These are phyloP conservation scores for Macrosiphum euphorbiae DNA, from an alignment of 2,888 invertebrate genomes.

Conservation along the genomic window DNA sequence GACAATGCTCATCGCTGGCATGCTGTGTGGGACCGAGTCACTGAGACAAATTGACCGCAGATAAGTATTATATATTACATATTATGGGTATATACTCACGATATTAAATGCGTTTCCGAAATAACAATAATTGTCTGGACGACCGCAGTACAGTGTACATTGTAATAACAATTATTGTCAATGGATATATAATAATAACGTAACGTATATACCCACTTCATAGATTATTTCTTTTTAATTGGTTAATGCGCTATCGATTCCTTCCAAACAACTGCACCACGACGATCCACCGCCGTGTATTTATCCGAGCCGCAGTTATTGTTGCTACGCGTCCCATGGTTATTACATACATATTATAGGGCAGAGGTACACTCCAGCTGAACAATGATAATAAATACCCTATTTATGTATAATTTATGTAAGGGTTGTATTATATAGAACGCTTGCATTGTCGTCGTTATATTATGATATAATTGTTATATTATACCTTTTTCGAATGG, in stretches of 20 bases:
- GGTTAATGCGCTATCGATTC: not conserved
- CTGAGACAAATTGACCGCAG: slow-evolving; percentile 45
- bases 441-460: not conserved
- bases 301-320: not conserved
- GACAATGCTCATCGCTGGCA: slow-evolving; percentile 33
- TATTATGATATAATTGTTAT: not conserved
- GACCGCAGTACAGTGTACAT: not conserved
- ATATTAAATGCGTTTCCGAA: not conserved
- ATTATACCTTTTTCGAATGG: slow-evolving; percentile 14
- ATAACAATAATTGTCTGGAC: slow-evolving; percentile 24
- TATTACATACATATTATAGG: not conserved
- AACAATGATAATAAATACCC: not conserved
- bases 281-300: not conserved
- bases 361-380: not conserved
- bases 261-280: slow-evolving; percentile 15
- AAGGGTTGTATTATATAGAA: not conserved
- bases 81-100: not conserved
- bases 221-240: slow-evolving; percentile 24
- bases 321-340: not conserved
- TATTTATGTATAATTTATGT: not conserved
- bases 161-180: slow-evolving; percentile 37
- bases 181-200: not conserved
- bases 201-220: not conserved
- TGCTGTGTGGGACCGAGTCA: slow-evolving; percentile 30
- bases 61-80: slow-evolving; percentile 11